Base-by-base conservation (phyloP, 2,888 invertebrate species). In the Aethes cnicana region DNA sequence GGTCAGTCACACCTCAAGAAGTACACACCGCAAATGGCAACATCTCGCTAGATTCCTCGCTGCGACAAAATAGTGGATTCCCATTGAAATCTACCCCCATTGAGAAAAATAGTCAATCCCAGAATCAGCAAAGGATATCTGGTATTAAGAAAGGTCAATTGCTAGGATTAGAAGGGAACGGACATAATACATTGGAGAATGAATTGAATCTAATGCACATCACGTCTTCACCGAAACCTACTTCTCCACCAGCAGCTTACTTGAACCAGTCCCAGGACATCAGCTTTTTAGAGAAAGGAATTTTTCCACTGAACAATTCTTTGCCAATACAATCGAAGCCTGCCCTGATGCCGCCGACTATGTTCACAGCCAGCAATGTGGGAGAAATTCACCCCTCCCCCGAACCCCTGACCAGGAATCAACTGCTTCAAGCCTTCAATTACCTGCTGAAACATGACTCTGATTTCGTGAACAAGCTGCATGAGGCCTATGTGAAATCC, bases 401-500 rank as follows among this genome's bases (percentile, higher is more conserved):
- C 1, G 95, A 96, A 76, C 95, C 96, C 9, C 90, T 98, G 42
- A 97, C 96, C 33, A 94, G 94, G 77, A 95, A 95, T 73, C 98
- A 98, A 78, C 91, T 98, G 55, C 93, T 96, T 23, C 97, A 97
- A 86, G 97, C 97, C 18, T 93, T 98, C 72, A 93, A 94, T 66
- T 95, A 97, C 85, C 91, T 98, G 52, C 90, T 97, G 52, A 95
- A 95, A 86, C 95, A 95, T 81, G 97, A 98, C 80, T 92, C 94
- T 21, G 95, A 95, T 62, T 98, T 98, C 86, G 93, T 97, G 23
- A 94, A 94, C 72, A 96, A 95, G 81, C 90, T 98, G 57, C 97
- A 98, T 74, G 96, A 97, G 84, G 97, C 96, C 47, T 98, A 98
- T 77, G 94, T 97, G 11, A 95, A 96, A 84, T 95, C 95, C 21